phyloP scores from a whole-genome alignment of 53 echinoderm and acorn worm species.

The Echinarachnius parma region DNA sequence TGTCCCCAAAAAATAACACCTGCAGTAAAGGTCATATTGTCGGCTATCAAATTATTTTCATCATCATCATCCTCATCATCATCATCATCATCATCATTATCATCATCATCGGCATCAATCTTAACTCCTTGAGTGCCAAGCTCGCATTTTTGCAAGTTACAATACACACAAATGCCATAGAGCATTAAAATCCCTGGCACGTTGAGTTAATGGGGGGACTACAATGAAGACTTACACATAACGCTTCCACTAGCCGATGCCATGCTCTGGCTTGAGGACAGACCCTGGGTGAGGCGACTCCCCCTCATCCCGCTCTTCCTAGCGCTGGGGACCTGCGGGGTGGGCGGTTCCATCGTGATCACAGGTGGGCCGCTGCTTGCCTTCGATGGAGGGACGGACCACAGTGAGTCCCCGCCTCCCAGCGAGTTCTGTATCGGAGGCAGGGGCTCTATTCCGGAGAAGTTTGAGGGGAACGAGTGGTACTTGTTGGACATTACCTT shows the following conservation, averaged over 20 bases:
- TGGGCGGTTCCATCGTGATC: conserved; percentile 77
- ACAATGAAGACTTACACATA: conserved; percentile 57
- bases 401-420: conserved; percentile 18
- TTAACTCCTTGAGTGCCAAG: too few relatives aligned
- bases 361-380: conserved; percentile 39
- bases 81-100: too few relatives aligned
- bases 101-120: too few relatives aligned
- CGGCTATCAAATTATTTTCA: too few relatives aligned
- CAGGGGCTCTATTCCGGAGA: conserved; percentile 52
- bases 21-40: too few relatives aligned
- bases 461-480: conserved; percentile 33
- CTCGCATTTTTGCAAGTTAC: too few relatives aligned
- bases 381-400: conserved; percentile 39
- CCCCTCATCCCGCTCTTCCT: neutral
- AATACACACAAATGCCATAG: too few relatives aligned
- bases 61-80: too few relatives aligned
- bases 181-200: too few relatives aligned
- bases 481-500: conserved; percentile 25
- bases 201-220: neutral
- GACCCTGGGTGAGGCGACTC: neutral
- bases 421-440: conserved; percentile 69
- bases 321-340: conserved; percentile 55
- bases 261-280: conserved; percentile 44
- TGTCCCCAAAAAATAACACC: too few relatives aligned
- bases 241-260: conserved; percentile 31